A percentile compares a stretch with the other conserved stretches of the same genome.
Evolutionary conservation across 2,113 vertebrate genomes (phyloP).

Genomic region (Gadus macrocephalus): DNA sequence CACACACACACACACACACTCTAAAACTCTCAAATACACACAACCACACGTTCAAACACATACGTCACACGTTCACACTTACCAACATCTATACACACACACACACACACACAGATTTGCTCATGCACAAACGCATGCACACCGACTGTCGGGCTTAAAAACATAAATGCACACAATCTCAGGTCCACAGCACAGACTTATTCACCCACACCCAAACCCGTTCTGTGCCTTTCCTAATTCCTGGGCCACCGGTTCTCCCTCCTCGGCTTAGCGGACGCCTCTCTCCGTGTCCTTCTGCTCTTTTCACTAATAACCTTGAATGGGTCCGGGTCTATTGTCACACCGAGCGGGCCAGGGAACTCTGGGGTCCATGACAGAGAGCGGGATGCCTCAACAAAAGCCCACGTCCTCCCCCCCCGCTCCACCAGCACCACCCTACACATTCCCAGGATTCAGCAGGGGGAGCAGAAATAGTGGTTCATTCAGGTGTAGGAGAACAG

Average conservation of each 20-base stretch:
- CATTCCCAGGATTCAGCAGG: constrained; percentile 41
- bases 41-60: not conserved
- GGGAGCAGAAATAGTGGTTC: constrained; percentile 48
- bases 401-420: not conserved
- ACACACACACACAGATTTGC: too few relatives aligned
- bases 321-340: constrained; percentile 51
- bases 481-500: constrained; percentile 50
- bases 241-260: constrained; percentile 31
- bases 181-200: not conserved
- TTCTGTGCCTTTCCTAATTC: constrained; percentile 14
- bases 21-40: not conserved
- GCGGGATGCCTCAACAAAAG: constrained; percentile 61
- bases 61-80: not conserved
- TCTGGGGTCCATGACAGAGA: constrained; percentile 52
- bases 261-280: constrained; percentile 37
- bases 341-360: constrained; percentile 52
- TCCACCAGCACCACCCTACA: constrained; percentile 30
- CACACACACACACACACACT: too few relatives aligned
- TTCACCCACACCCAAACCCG: constrained; percentile 5
- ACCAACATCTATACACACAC: not conserved
- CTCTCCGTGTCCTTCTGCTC: constrained; percentile 51
- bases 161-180: too few relatives aligned
- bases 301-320: constrained; percentile 69
- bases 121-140: too few relatives aligned
- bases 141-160: too few relatives aligned